Base-by-base conservation (phyloP, 2,888 invertebrate genomes). In the Apodemia duryi region DNA sequence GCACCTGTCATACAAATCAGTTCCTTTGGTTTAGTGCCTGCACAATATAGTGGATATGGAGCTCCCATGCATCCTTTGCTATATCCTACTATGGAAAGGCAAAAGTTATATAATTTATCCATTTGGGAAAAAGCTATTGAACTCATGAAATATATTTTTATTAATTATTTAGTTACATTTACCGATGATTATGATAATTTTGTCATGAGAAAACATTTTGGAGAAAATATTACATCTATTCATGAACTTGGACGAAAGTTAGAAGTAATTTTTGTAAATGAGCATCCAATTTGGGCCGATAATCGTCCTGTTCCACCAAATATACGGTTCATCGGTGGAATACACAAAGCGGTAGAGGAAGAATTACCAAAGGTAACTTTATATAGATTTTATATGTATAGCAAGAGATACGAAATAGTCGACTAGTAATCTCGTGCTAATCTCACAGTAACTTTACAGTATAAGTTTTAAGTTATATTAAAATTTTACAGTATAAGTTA, bases 301-400 rank as follows among this genome's bases (percentile, higher is more conserved):
- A 21, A 21, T 21, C 21, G 21, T 21, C 21, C 21, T 21, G 21
- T 21, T 21, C 21, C 21, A 21, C 21, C 21, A 21, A 21, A 76
- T 63, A 74, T 86, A 2, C 66, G 88, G 2, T 81, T 79, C 65
- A 81, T 88, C 65, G 87, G 88, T 63, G 88, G 88, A 11, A 67
- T 84, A 52, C 88, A 89, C 69, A 76, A 84, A 32, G 77, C 74
- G 21, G 77, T 77, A 28, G 65, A 75, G 2, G 79, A 84, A 61
- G 75, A 81, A 1, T 71, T 91, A 35, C 85, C 88, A 13, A 69
- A 71, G 65, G 79, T 76, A 70, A 49, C 49, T 13, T 5, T 4
- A 35, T 35, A 35, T 5, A 35, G 5, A 4, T 2, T 35, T 35
- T 5, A 35, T 5, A 35, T 35, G 35, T 5, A 35, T 35, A 35